These are phyloP conservation scores for Himantopus leucocephalus DNA, from an alignment of 2,113 vertebrate genomes.

Conservation along the genomic window DNA sequence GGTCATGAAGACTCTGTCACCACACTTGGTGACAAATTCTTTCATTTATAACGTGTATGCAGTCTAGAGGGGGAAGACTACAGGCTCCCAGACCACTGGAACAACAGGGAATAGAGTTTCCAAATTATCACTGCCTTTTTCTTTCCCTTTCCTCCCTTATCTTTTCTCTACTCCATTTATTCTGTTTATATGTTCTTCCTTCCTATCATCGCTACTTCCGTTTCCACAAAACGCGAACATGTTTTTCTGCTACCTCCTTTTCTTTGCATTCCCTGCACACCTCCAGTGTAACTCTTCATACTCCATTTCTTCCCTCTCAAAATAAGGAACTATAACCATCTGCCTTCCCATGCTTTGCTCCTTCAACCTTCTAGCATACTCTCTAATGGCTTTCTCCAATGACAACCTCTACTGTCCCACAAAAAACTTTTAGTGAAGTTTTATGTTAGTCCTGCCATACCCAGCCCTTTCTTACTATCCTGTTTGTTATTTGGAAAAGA, in stretches of 20 bases:
- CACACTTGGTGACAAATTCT: neutral
- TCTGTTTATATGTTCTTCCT: neutral
- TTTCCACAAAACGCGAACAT: neutral
- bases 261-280: neutral
- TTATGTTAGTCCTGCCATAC: neutral
- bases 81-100: neutral
- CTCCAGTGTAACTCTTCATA: neutral
- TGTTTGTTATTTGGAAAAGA: neutral
- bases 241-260: neutral
- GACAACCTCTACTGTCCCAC: neutral
- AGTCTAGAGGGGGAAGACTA: neutral
- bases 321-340: neutral
- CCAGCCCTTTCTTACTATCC: neutral
- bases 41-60: neutral
- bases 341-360: neutral
- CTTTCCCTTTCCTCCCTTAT: neutral
- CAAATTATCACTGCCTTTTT: neutral
- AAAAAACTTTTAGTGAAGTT: neutral
- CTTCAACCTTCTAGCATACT: neutral
- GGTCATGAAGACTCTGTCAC: neutral
- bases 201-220: neutral
- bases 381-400: neutral
- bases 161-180: neutral
- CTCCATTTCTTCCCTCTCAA: neutral
- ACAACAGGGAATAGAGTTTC: neutral